Evolutionary conservation across 2,797 vertebrate genomes (phyloP).

Genomic region (Enteromius afrohamiltoni): DNA sequence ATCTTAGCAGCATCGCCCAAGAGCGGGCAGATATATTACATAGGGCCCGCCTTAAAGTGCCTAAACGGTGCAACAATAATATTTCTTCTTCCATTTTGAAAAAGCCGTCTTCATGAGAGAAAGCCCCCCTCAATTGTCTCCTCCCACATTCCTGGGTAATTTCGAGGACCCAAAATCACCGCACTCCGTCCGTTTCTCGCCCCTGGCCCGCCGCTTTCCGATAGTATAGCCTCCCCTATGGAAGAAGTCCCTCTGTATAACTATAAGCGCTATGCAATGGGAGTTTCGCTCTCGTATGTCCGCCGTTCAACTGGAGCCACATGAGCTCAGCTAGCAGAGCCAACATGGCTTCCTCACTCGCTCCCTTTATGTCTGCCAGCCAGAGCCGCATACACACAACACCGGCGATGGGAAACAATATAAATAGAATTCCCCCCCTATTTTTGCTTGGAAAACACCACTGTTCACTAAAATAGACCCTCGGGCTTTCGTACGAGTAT

Average conservation of each 20-base stretch:
- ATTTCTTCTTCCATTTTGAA: conserved; percentile 76
- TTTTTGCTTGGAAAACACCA: conserved; percentile 1
- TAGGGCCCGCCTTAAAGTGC: conserved; percentile 56
- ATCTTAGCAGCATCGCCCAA: neutral
- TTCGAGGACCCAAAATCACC: conserved; percentile 50
- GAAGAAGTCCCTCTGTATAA: conserved; percentile 37
- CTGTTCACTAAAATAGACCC: neutral
- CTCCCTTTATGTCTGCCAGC: conserved; percentile 62
- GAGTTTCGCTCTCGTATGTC: conserved; percentile 41
- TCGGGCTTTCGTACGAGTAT: neutral
- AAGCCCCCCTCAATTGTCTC: conserved; percentile 70
- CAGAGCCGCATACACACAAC: conserved; percentile 58
- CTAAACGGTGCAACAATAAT: conserved; percentile 60
- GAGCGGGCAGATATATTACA: conserved; percentile 34
- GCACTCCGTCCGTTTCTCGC: conserved; percentile 9
- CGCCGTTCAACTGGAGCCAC: conserved; percentile 49
- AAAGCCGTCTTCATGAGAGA: conserved; percentile 70
- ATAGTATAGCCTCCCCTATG: conserved; percentile 29
- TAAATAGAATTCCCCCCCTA: neutral
- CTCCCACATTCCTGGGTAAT: conserved; percentile 49
- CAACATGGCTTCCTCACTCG: conserved; percentile 63
- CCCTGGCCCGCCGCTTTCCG: conserved; percentile 1
- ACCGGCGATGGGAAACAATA: conserved; percentile 56
- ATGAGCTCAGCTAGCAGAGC: conserved; percentile 52
- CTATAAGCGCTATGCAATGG: conserved; percentile 50